Evolutionary conservation across 2,797 vertebrate species (phyloP), one percentile per base, ranked within the genome.

Genomic region (Danio tinwini): DNA sequence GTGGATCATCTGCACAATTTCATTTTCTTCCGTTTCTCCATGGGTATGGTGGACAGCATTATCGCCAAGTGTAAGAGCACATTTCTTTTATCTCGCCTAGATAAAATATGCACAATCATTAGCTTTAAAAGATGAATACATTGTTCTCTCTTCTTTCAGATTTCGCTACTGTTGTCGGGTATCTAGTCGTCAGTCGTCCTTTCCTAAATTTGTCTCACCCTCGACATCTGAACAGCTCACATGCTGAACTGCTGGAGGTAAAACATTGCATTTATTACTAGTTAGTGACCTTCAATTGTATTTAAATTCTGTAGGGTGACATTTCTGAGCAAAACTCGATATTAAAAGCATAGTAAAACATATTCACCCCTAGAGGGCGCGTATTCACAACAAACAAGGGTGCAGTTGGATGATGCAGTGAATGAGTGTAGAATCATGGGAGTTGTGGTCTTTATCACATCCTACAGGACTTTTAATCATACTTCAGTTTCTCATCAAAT

Each of bases 11-110:
- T 99, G 75, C 97, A 99, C 89, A 96, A 95, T 84, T 99, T 99
- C 88, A 98, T 99, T 90, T 93, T 97, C 86, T 99, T 99, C 87
- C 96, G 97, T n/a, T 99, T 99, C 89, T 96, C 97, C 39, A 99
- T 98, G 97, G 98, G 98, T 19, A 98, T 98, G 89, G 90, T 98
- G 86, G 98, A 99, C 90, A 96, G 91, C 82, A 96, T 99, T 70
- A 94, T 99, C 86, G 97, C 98, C 87, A 99, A 99, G 92, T 99
- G 98, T 99, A 93, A 97, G 96, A 79, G 17, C 47, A 74, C 55
- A 10, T 12, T 40, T 44, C 1, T 53, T 53, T 53, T 7, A 52
- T 14, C 52, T 63, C 19, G 11, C 1, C 42, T 16, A 49, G 19
- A 16, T 29, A 42, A 61, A 13, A 62, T 11, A 11, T 29, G 40